phyloP scores from a whole-genome alignment of 2,888 invertebrate genomes.

The Eutolmus rufibarbis region DNA sequence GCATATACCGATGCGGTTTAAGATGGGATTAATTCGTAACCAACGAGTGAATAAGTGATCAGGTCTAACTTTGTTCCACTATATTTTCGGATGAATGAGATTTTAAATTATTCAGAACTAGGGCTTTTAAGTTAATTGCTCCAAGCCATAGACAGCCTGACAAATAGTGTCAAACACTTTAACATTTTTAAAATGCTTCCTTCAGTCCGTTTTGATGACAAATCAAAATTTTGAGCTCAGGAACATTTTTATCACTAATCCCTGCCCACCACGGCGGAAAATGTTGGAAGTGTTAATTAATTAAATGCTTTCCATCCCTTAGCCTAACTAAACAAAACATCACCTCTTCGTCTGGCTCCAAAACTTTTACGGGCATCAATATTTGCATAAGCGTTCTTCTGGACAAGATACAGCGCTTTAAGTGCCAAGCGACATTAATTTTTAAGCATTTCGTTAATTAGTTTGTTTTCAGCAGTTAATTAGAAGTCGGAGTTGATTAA shows the following conservation, averaged over 20 bases:
- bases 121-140: neutral
- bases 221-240: neutral
- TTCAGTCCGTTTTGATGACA: neutral
- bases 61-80: neutral
- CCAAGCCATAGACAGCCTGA: neutral
- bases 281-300: conserved; percentile 31
- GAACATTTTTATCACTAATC: conserved; percentile 7
- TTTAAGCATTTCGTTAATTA: conserved; percentile 38
- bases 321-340: conserved; percentile 36
- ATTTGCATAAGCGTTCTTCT: conserved; percentile 37
- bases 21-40: conserved; percentile 8
- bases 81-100: neutral
- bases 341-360: neutral
- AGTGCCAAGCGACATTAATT: conserved; percentile 29
- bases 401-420: conserved; percentile 23
- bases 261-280: neutral
- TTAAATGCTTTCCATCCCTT: conserved; percentile 7
- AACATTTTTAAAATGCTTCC: neutral
- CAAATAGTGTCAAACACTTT: neutral
- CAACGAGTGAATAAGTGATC: neutral
- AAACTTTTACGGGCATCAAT: conserved; percentile 30
- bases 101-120: neutral
- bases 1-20: neutral
- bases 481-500: conserved; percentile 36
- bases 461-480: conserved; percentile 38